Conservation (phyloP, 1,140 invertebrate species). For the Capitella teleta region DNA sequence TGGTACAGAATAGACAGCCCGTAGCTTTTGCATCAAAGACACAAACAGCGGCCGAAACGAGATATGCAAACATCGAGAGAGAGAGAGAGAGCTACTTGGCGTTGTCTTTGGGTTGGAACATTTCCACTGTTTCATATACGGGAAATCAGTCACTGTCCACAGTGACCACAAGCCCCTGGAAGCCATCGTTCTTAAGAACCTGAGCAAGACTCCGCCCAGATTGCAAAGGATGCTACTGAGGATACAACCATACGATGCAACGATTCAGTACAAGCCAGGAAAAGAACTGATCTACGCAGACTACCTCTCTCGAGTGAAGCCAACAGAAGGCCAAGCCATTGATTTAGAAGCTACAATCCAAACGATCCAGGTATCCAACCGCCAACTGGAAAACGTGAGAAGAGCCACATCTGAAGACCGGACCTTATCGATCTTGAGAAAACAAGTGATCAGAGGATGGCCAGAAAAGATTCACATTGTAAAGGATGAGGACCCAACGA, state of each 20-base stretch:
- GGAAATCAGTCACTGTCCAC: slow-evolving; percentile 2
- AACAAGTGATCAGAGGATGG: too few relatives aligned
- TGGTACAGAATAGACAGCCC: slow-evolving; percentile 38
- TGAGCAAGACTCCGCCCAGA: slow-evolving; percentile 31
- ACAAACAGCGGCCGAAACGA: slow-evolving; percentile 3
- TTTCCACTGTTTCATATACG: slow-evolving; percentile 8
- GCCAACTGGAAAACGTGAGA: too few relatives aligned
- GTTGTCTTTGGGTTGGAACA: slow-evolving; percentile 7
- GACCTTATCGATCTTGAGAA: too few relatives aligned
- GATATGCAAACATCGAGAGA: slow-evolving; percentile 10
- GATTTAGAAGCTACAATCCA: too few relatives aligned
- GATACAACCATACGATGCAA: slow-evolving; percentile 40
- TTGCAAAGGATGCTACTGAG: too few relatives aligned
- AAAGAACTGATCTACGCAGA: slow-evolving; percentile 40
- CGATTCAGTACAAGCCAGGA: slow-evolving; percentile 31
- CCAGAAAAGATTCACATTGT: too few relatives aligned
- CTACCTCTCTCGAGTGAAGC: slow-evolving; percentile 15
- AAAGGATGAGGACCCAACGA: too few relatives aligned
- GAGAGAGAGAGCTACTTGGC: slow-evolving; percentile 8
- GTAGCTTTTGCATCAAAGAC: too few relatives aligned
- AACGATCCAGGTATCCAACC: too few relatives aligned
- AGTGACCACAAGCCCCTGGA: slow-evolving; percentile 21
- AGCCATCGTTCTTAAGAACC: slow-evolving; percentile 36
- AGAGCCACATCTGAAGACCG: too few relatives aligned
- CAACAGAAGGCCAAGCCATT: too few relatives aligned